Base-by-base conservation (phyloP, 1,140 invertebrate genomes). In the Papilio dardanus region DNA sequence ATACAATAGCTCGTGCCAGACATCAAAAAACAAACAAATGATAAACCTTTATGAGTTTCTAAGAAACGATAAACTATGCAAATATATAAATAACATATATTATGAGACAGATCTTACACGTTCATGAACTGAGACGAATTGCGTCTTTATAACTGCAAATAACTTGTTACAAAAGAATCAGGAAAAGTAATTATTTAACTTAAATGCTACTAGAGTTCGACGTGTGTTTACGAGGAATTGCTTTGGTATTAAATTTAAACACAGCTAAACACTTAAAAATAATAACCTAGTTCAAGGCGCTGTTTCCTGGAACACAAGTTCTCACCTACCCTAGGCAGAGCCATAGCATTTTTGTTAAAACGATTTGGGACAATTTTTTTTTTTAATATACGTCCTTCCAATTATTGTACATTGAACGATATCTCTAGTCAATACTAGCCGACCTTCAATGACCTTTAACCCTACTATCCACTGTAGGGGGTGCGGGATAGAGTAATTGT, bases 1-100 rank as follows among this genome's bases (percentile, higher is more conserved):
- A 69, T 21, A 33, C 2, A 19, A 68, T 8, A 69, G 35, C 67
- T 19, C 67, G 67, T 69, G 67, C 67, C 35, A 69, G 67, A 69
- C 67, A 69, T 69, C 67, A 40, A 69, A 69, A 69, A 69, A 28
- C 35, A 69, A 69, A 69, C 35, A 69, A 24, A 40, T 35, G 67
- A 69, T 69, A 69, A 69, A 37, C 42, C 30, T 30, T 30, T 69
- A 69, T 24, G 21, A 37, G n/a, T 69, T 69, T 69, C 67, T 35
- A 37, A 69, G 67, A 69, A 69, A 40, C 21, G 35, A 69, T 69
- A 69, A 69, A 69, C n/a, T 28, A 69, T 42, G 67, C 28, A 69
- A 69, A 69, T 69, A 40, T 35, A 33, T 69, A 67, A 19, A 4
- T 40, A 67, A 67, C 30, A 66, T n/a, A 31, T 65, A 33, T 33